A percentile compares a stretch with the other conserved stretches of the same genome.
phyloP scores from a whole-genome alignment of 2,888 invertebrate species.

The Glyphotaelius pellucidus region DNA sequence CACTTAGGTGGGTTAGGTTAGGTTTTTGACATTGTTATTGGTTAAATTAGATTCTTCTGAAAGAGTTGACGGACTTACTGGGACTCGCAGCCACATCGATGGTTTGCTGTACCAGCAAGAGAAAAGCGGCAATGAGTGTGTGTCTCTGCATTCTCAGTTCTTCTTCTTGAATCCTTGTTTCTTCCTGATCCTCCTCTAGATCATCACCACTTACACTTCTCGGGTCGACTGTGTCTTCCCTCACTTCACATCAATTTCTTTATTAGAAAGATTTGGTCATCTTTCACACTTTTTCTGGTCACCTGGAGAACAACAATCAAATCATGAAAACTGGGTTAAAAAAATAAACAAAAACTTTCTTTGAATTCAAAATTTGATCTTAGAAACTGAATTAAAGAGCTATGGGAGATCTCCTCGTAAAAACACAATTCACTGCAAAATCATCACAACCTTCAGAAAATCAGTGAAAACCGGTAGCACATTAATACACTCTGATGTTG shows the following conservation, averaged over 20 bases:
- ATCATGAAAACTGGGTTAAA: background rate
- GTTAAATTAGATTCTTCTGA: background rate
- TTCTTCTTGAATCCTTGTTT: background rate
- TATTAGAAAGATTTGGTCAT: background rate
- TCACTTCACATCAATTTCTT: conserved; percentile 10
- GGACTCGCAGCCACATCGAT: background rate
- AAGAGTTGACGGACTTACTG: background rate
- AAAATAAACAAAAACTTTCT: background rate
- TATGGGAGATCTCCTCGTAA: background rate
- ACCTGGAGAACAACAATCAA: conserved; percentile 12
- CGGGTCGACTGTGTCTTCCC: background rate
- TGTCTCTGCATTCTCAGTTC: background rate
- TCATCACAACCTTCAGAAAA: background rate
- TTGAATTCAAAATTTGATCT: background rate
- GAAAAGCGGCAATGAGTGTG: background rate
- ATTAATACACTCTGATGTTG: background rate
- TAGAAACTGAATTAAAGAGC: background rate
- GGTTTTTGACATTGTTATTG: background rate
- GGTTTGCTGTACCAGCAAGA: background rate
- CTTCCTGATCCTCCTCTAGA: background rate
- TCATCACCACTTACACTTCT: background rate
- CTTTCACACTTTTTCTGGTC: conserved; percentile 10
- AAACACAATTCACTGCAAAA: background rate
- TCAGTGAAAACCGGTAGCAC: background rate
- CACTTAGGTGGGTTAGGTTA: background rate